Evolutionary conservation across 2,888 invertebrate species (phyloP).

Genomic region (Camptogramma bilineatum): DNA sequence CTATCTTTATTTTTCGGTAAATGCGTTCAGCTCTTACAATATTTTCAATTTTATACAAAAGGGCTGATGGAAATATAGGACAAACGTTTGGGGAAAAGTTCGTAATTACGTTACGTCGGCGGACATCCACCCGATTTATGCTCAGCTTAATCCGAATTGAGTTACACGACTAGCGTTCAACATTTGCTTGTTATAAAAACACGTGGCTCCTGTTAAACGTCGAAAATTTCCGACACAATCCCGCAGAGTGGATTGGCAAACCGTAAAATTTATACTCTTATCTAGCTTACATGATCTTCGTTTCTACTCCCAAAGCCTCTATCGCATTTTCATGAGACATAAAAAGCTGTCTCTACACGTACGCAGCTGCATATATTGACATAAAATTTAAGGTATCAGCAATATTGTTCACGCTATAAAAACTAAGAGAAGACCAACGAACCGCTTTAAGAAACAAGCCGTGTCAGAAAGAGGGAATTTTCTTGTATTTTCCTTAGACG

Average conservation of each 20-base stretch:
- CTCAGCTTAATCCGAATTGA: slow-evolving; percentile 55
- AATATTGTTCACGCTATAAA: slow-evolving; percentile 64
- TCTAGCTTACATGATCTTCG: slow-evolving; percentile 41
- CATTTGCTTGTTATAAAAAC: slow-evolving; percentile 39
- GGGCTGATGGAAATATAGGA: slow-evolving; percentile 17
- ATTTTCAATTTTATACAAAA: slow-evolving; percentile 21
- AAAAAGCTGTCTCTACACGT: slow-evolving; percentile 52
- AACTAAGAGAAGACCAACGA: slow-evolving; percentile 63
- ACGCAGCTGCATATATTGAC: slow-evolving; percentile 67
- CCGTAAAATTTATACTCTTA: slow-evolving; percentile 40
- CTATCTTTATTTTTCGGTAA: not conserved
- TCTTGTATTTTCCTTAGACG: slow-evolving; percentile 72
- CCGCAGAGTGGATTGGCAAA: slow-evolving; percentile 29
- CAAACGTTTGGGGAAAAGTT: slow-evolving; percentile 36
- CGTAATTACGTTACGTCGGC: slow-evolving; percentile 44
- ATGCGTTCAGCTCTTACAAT: slow-evolving; percentile 2
- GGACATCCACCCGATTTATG: slow-evolving; percentile 52
- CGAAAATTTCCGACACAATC: slow-evolving; percentile 23
- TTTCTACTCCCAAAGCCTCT: slow-evolving; percentile 42
- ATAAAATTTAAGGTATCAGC: slow-evolving; percentile 70
- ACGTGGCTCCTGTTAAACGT: slow-evolving; percentile 16
- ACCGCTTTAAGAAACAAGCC: slow-evolving; percentile 67
- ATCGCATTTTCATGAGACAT: slow-evolving; percentile 55
- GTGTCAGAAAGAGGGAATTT: slow-evolving; percentile 68
- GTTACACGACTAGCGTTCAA: slow-evolving; percentile 51